Evolutionary conservation across 2,797 vertebrate species (phyloP).

Genomic region (Eulemur mongoz): DNA sequence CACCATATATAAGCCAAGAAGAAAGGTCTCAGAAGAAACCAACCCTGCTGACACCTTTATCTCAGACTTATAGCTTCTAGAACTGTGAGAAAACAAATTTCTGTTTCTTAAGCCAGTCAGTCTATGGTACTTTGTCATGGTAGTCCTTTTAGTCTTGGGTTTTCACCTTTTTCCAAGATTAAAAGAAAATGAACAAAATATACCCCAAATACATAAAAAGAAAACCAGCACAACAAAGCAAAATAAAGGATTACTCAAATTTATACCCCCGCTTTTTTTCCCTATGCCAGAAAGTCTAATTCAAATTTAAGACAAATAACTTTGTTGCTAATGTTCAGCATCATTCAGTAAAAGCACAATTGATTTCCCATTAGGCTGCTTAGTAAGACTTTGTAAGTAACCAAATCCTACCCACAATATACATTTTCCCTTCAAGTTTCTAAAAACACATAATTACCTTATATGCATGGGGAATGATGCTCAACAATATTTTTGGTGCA

Average conservation of each 20-base stretch:
- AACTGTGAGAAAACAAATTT: neutral
- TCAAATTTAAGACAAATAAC: constrained; percentile 31
- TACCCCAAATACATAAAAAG: neutral
- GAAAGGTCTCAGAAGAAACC: neutral
- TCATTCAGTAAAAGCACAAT: neutral
- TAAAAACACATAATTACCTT: constrained; percentile 33
- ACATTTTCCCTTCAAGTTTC: constrained; percentile 25
- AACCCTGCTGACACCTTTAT: neutral
- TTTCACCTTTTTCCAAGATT: neutral
- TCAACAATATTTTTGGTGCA: neutral
- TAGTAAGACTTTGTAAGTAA: neutral
- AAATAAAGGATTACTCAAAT: neutral
- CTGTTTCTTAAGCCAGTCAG: neutral
- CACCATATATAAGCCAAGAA: neutral
- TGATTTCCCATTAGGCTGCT: neutral
- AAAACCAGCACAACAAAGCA: neutral
- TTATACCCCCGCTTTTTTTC: neutral
- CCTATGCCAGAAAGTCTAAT: constrained; percentile 7
- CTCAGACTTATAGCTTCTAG: neutral
- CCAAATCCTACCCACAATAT: neutral
- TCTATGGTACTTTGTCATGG: neutral
- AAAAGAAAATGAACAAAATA: neutral
- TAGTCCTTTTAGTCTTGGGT: neutral
- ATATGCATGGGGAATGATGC: neutral
- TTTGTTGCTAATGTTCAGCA: neutral